phyloP scores from a whole-genome alignment of 2,797 vertebrate genomes.

The Sardinella longiceps region DNA sequence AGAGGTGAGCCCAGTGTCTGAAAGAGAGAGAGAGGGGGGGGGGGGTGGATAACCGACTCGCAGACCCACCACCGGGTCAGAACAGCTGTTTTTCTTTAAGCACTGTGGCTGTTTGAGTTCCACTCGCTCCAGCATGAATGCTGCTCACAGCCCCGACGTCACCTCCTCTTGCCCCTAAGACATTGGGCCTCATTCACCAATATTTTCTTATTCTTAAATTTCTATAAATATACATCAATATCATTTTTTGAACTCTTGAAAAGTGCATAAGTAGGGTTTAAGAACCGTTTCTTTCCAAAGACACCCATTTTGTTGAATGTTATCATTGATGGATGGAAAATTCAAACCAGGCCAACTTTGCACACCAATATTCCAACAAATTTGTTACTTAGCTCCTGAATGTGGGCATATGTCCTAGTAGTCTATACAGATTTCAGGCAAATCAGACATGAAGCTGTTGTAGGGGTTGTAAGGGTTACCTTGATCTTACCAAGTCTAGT shows the following conservation, averaged over 20 bases:
- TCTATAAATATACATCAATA: no score
- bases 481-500: no score
- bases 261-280: no score
- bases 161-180: neutral
- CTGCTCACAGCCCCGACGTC: neutral
- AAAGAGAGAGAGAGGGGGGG: no score
- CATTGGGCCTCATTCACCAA: neutral
- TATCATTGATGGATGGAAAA: neutral
- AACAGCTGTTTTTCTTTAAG: conserved; percentile 18
- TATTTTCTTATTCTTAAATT: neutral
- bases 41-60: neutral
- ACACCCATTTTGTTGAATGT: no score
- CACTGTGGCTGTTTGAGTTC: neutral
- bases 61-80: neutral
- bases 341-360: conserved; percentile 5
- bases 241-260: no score
- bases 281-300: no score
- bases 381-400: neutral
- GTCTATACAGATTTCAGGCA: neutral
- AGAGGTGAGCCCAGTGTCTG: conserved; percentile 78
- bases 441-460: neutral
- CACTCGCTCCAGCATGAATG: neutral
- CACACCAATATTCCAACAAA: neutral
- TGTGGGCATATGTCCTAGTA: neutral
- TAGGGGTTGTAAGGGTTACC: no score